Percentiles rank a stretch among this genome's conserved stretches.
Evolutionary conservation across 2,113 vertebrate species (phyloP).

Genomic region (Percopsis transmontana): DNA sequence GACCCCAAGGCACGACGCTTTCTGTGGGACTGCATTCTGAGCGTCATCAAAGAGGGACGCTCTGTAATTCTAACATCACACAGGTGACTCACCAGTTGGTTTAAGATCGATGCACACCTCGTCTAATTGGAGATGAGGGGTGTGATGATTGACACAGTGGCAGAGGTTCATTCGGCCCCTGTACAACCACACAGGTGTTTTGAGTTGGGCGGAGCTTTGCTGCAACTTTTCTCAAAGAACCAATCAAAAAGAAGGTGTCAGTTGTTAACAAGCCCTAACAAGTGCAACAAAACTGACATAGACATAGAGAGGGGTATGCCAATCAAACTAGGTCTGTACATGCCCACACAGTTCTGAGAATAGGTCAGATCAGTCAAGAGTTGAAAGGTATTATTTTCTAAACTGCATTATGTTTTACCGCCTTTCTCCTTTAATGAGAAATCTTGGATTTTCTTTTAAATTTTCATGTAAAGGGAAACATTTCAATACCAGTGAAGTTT

Average conservation of each 20-base stretch:
- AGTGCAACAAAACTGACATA: too few relatives aligned
- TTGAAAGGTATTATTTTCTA: constrained; percentile 52
- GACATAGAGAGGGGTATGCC: background rate
- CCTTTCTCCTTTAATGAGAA: constrained; percentile 58
- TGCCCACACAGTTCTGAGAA: too few relatives aligned
- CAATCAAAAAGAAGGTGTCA: background rate
- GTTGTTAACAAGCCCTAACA: background rate
- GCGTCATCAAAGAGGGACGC: constrained; percentile 91
- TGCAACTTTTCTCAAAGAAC: background rate
- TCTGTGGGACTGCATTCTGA: constrained; percentile 95
- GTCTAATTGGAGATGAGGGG: too few relatives aligned
- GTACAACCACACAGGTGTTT: too few relatives aligned
- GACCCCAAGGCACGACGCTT: constrained; percentile 96
- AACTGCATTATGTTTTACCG: constrained; percentile 43
- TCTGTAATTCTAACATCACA: constrained; percentile 97
- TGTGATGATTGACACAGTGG: too few relatives aligned
- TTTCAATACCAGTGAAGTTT: constrained; percentile 57
- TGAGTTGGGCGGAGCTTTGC: too few relatives aligned
- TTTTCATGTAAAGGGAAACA: constrained; percentile 40
- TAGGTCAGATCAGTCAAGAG: background rate
- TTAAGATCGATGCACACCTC: too few relatives aligned
- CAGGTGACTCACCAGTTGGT: constrained; percentile 77
- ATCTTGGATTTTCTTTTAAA: constrained; percentile 53
- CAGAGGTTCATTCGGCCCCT: too few relatives aligned
- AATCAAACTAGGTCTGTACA: too few relatives aligned